Conservation (phyloP, 2,113 vertebrate species). For the Microcebus ravelobensis region DNA sequence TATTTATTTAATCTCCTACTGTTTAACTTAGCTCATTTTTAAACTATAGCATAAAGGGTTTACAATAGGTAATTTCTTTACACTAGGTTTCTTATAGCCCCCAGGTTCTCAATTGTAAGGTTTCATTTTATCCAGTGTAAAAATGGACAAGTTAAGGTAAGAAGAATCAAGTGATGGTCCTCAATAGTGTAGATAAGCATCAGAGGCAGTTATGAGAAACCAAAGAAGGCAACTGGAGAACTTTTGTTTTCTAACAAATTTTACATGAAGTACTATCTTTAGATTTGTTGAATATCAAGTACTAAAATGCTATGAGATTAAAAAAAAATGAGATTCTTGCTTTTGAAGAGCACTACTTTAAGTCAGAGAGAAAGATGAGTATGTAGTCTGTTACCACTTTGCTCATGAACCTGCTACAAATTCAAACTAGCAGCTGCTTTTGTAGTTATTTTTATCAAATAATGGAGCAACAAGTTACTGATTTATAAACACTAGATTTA, state of each 20-base stretch:
- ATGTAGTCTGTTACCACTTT: not conserved
- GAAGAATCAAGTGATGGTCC: not conserved
- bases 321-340: not conserved
- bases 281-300: not conserved
- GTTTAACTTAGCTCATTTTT: constrained; percentile 33
- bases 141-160: not conserved
- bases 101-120: not conserved
- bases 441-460: not conserved
- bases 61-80: not conserved
- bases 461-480: not conserved
- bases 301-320: not conserved
- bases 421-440: not conserved
- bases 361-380: not conserved
- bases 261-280: not conserved
- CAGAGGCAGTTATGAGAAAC: not conserved
- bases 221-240: not conserved
- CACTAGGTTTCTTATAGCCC: not conserved
- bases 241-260: not conserved
- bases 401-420: not conserved
- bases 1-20: not conserved
- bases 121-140: not conserved
- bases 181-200: not conserved
- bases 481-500: not conserved
- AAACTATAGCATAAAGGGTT: not conserved
- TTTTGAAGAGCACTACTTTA: not conserved